Conservation (phyloP, 2,113 vertebrate species). For the Climacteris rufus region DNA sequence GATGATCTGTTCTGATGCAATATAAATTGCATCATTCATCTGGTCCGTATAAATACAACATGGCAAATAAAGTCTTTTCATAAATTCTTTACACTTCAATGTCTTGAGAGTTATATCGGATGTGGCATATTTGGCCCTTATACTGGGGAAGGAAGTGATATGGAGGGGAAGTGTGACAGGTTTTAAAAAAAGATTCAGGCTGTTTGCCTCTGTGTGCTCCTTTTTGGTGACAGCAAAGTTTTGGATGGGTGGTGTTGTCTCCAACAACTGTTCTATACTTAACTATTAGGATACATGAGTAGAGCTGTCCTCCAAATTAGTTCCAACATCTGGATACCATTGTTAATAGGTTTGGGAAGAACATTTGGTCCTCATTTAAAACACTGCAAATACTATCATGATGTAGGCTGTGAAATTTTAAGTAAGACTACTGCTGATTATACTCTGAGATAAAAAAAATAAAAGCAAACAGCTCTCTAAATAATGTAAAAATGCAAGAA, state of each 20-base stretch:
- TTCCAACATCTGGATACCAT: constrained; percentile 70
- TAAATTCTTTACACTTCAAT: not conserved
- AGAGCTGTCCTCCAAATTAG: constrained; percentile 52
- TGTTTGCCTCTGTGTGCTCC: not conserved
- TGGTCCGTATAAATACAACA: not conserved
- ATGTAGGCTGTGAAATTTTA: constrained; percentile 60
- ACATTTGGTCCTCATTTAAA: constrained; percentile 71
- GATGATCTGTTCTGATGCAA: constrained; percentile 7
- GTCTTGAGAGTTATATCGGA: not conserved
- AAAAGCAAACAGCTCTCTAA: not conserved
- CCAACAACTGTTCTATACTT: not conserved
- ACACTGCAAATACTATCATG: constrained; percentile 36
- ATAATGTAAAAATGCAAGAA: not conserved
- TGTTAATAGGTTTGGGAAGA: constrained; percentile 35
- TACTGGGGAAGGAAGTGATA: not conserved
- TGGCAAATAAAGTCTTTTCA: not conserved
- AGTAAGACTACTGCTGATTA: constrained; percentile 66
- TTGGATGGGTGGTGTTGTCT: not conserved
- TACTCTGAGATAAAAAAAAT: constrained; percentile 50
- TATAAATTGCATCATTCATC: constrained; percentile 29
- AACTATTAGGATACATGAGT: not conserved
- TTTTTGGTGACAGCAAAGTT: not conserved
- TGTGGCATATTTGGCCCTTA: not conserved
- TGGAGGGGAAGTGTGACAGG: not conserved
- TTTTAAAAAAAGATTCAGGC: not conserved